Evolutionary conservation across 2,113 vertebrate genomes (phyloP).

Genomic region (Colossoma macropomum): DNA sequence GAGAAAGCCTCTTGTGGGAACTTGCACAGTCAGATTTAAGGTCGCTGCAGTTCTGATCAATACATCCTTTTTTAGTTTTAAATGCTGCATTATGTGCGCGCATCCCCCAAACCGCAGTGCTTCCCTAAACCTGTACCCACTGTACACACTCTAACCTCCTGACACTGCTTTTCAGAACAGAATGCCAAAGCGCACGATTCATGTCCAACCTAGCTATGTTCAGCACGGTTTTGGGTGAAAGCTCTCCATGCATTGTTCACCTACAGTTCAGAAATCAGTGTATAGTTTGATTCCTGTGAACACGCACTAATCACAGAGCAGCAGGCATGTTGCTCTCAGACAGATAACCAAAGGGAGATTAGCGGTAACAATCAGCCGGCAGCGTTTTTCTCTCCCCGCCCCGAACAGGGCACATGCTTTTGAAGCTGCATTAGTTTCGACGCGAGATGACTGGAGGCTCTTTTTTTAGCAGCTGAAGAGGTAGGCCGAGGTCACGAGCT

Average conservation of each 20-base stretch:
- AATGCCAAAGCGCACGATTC: background rate
- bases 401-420: background rate
- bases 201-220: background rate
- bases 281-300: constrained; percentile 29
- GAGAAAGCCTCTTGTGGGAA: constrained; percentile 7
- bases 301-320: constrained; percentile 26
- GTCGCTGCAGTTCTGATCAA: background rate
- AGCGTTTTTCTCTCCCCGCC: background rate
- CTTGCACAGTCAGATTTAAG: constrained; percentile 4
- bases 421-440: constrained; percentile 44
- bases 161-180: constrained; percentile 9
- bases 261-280: background rate
- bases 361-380: background rate
- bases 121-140: background rate
- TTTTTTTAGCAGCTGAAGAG: constrained; percentile 35
- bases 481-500: constrained; percentile 30
- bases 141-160: constrained; percentile 1
- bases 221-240: background rate
- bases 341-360: constrained; percentile 7
- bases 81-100: background rate
- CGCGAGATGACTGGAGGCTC: constrained; percentile 5
- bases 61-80: background rate
- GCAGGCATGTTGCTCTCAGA: constrained; percentile 26
- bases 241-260: background rate
- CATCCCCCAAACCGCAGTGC: background rate